These are phyloP conservation scores for Carapus acus DNA, from an alignment of 2,797 vertebrate genomes.

Conservation along the genomic window DNA sequence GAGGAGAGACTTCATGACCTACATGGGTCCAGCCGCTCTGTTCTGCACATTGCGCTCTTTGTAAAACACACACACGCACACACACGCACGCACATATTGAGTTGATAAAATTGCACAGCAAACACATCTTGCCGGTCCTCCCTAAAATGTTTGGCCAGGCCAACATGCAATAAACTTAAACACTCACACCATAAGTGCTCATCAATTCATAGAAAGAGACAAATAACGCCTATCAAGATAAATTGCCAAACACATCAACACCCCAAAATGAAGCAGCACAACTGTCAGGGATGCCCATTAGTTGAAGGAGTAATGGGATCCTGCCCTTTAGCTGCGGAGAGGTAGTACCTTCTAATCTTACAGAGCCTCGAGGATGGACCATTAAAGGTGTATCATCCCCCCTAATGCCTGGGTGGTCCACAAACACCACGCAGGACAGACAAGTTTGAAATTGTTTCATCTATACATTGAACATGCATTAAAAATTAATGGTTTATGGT, in stretches of 20 bases:
- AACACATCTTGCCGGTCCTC: not conserved
- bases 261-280: constrained; percentile 4
- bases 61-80: constrained; percentile 18
- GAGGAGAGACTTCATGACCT: constrained; percentile 71
- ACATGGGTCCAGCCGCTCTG: constrained; percentile 72
- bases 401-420: constrained; percentile 38
- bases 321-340: constrained; percentile 49
- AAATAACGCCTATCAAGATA: not conserved
- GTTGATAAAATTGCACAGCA: not conserved
- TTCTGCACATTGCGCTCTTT: constrained; percentile 60
- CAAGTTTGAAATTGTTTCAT: constrained; percentile 6
- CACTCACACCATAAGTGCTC: not conserved
- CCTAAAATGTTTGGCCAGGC: too few relatives aligned
- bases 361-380: constrained; percentile 42
- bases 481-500: too few relatives aligned
- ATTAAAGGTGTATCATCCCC: constrained; percentile 49
- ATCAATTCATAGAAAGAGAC: not conserved
- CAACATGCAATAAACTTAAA: too few relatives aligned
- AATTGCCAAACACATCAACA: constrained; percentile 3
- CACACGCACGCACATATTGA: constrained; percentile 7
- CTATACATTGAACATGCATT: not conserved
- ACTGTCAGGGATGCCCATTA: constrained; percentile 49
- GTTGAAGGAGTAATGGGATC: constrained; percentile 54
- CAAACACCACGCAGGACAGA: constrained; percentile 7
- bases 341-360: constrained; percentile 59